These are phyloP conservation scores for Pseudomyrmex dendroicus DNA, from an alignment of 1,140 invertebrate genomes.

Conservation along the genomic window DNA sequence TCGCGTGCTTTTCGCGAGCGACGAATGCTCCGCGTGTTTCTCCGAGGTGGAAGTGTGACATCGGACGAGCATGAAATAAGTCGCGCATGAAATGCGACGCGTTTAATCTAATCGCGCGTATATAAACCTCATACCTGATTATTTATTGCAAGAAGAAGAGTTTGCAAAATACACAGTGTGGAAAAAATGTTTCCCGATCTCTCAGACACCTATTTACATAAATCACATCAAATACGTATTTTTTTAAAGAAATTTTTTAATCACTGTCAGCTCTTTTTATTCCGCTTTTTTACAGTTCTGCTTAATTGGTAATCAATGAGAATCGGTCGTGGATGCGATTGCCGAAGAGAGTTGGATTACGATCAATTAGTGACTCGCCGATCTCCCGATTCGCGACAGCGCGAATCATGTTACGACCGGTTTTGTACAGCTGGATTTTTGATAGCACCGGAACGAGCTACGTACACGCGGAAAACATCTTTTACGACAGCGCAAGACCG, in stretches of 20 bases:
- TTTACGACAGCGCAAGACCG: constrained; percentile 66
- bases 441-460: constrained; percentile 14
- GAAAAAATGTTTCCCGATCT: not conserved
- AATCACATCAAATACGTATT: no score
- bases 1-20: constrained; percentile 63
- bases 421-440: constrained; percentile 22
- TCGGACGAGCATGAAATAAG: constrained; percentile 12
- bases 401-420: constrained; percentile 30
- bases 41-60: not conserved
- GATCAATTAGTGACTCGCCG: no score
- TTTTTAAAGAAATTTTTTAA: no score
- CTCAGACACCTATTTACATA: no score
- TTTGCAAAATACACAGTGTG: not conserved
- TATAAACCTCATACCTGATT: not conserved
- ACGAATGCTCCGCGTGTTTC: constrained; percentile 49
- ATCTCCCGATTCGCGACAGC: not conserved
- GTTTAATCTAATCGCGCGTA: constrained; percentile 17
- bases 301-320: no score
- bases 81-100: constrained; percentile 23
- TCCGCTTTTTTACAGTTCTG: no score
- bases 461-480: constrained; percentile 60
- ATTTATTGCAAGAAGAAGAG: no score
- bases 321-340: no score
- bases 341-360: no score
- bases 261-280: no score